These are phyloP conservation scores for Rhinoptilus africanus DNA, from an alignment of 2,113 vertebrate genomes.

Conservation along the genomic window DNA sequence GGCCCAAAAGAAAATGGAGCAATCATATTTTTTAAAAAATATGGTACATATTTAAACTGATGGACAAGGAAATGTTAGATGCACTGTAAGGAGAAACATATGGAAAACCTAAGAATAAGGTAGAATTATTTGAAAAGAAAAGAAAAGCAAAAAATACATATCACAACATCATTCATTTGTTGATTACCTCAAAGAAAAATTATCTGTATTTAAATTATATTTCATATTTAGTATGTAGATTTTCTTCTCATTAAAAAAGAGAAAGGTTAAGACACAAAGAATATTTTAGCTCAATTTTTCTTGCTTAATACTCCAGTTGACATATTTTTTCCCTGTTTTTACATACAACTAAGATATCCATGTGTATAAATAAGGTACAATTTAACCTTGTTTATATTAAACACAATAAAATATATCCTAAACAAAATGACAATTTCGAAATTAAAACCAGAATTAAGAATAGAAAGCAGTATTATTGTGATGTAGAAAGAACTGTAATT, in stretches of 20 bases:
- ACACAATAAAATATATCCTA: not conserved
- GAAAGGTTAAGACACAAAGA: not conserved
- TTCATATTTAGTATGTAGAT: not conserved
- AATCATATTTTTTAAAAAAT: accelerated
- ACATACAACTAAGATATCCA: not conserved
- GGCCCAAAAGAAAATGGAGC: not conserved
- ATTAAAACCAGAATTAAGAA: not conserved
- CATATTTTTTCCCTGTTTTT: not conserved
- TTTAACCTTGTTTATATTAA: not conserved
- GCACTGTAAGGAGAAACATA: not conserved
- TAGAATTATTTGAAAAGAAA: not conserved
- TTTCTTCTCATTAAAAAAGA: not conserved
- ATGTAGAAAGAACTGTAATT: not conserved
- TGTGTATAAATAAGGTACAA: not conserved
- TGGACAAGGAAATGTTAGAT: not conserved
- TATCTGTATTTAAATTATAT: not conserved
- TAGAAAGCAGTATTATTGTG: not conserved
- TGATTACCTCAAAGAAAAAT: not conserved
- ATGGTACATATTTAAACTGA: not conserved
- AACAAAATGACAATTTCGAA: not conserved
- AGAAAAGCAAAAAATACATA: not conserved
- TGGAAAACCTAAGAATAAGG: not conserved
- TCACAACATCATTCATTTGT: not conserved
- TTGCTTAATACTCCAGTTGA: not conserved
- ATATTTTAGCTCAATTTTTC: not conserved